Percentiles rank a stretch among this genome's conserved stretches.
phyloP scores from a whole-genome alignment of 2,113 vertebrate species.

The Lethenteron reissneri region DNA sequence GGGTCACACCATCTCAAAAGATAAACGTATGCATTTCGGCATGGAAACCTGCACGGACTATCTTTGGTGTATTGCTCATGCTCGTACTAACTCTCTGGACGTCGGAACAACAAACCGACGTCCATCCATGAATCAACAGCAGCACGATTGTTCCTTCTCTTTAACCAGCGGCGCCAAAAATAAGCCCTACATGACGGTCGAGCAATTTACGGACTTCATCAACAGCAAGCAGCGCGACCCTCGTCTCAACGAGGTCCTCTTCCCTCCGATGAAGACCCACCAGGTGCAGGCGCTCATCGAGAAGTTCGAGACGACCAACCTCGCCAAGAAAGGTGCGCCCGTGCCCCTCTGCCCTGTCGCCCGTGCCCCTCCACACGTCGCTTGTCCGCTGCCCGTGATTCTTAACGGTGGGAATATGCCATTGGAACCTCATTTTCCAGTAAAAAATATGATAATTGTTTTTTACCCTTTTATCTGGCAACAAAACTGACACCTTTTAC shows the following conservation, averaged over 20 bases:
- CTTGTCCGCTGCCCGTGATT: background rate
- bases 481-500: no score
- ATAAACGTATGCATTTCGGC: no score
- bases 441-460: background rate
- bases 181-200: slow-evolving; percentile 49
- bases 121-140: no score
- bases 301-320: slow-evolving; percentile 58
- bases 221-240: slow-evolving; percentile 53
- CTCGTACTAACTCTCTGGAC: no score
- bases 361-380: no score
- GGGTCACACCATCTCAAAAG: no score
- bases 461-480: no score
- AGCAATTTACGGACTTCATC: slow-evolving; percentile 53
- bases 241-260: slow-evolving; percentile 53
- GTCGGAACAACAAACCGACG: no score
- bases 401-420: background rate
- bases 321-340: slow-evolving; percentile 63
- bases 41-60: no score
- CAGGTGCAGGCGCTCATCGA: slow-evolving; percentile 87
- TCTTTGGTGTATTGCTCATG: no score
- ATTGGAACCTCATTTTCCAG: background rate
- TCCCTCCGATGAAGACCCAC: slow-evolving; percentile 68
- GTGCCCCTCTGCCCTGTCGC: background rate
- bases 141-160: no score
- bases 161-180: slow-evolving; percentile 42